phyloP scores from a whole-genome alignment of 53 echinoderm and acorn worm genomes.

The Paelopatides confundens region DNA sequence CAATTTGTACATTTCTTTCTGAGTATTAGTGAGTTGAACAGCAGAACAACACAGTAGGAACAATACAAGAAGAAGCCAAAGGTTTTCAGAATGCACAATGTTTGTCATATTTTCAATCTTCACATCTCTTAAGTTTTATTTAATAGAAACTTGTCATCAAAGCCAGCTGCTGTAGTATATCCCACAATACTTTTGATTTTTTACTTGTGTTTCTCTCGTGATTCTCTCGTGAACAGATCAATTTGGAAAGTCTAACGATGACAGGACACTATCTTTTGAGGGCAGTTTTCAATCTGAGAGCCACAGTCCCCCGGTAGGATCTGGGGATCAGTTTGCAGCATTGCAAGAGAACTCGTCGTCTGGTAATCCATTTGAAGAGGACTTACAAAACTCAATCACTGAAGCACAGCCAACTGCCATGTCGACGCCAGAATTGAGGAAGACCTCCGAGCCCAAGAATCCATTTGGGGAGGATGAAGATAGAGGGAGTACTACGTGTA shows the following conservation, averaged over 20 bases:
- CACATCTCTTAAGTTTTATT: no score
- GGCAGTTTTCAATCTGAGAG: conserved; percentile 29
- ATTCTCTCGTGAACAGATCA: conserved; percentile 1
- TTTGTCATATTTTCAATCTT: no score
- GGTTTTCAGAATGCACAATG: no score
- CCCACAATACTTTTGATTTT: not conserved
- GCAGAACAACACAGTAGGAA: no score
- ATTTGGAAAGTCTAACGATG: conserved; percentile 4
- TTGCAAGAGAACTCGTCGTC: not conserved
- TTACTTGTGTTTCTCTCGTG: not conserved
- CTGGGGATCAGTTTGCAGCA: not conserved
- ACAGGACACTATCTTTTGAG: conserved; percentile 24
- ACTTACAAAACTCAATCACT: not conserved
- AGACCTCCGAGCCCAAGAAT: not conserved
- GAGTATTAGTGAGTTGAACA: no score
- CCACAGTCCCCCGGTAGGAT: conserved; percentile 11
- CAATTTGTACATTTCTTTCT: not conserved
- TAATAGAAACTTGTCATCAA: no score
- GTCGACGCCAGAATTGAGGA: not conserved
- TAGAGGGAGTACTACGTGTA: not conserved
- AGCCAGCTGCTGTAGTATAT: no score
- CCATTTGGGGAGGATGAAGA: conserved; percentile 46
- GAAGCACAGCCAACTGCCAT: conserved; percentile 6
- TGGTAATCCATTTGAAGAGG: not conserved
- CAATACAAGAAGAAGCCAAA: no score